Conservation (phyloP, 2,797 vertebrate species). For the Pristis pectinata region DNA sequence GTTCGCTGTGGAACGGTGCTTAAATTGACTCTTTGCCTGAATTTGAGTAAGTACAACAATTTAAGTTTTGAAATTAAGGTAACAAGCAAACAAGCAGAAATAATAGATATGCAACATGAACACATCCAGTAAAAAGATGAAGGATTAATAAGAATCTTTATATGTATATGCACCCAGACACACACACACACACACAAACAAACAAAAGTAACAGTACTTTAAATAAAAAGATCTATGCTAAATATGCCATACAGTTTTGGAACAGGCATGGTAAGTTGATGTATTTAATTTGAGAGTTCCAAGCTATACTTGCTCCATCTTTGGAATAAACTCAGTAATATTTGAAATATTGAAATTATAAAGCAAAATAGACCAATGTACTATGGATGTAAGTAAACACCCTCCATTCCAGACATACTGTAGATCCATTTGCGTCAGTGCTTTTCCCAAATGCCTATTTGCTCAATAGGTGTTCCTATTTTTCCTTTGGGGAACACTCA, state of each 20-base stretch:
- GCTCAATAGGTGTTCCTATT: background rate
- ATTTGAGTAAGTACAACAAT: slow-evolving; percentile 5
- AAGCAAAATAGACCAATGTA: background rate
- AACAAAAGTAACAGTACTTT: background rate
- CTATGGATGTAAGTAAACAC: background rate
- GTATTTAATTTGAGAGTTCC: background rate
- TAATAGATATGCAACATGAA: background rate
- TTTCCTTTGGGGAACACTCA: background rate
- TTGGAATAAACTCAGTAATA: background rate
- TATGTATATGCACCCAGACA: background rate
- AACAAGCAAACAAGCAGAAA: background rate
- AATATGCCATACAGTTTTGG: background rate
- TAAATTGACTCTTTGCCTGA: slow-evolving; percentile 73
- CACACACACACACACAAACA: background rate
- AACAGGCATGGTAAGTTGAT: background rate
- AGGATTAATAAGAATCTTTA: background rate
- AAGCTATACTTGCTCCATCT: background rate
- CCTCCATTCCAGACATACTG: background rate
- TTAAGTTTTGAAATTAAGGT: background rate
- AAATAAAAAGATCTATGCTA: background rate
- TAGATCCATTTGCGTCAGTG: background rate
- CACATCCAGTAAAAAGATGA: background rate
- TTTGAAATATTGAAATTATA: background rate
- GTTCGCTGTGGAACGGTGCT: slow-evolving; percentile 70
- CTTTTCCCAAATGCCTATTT: background rate